Evolutionary conservation across 2,888 invertebrate genomes (phyloP), one percentile per base, ranked within the genome.

Genomic region (Dryocosmus kuriphilus): DNA sequence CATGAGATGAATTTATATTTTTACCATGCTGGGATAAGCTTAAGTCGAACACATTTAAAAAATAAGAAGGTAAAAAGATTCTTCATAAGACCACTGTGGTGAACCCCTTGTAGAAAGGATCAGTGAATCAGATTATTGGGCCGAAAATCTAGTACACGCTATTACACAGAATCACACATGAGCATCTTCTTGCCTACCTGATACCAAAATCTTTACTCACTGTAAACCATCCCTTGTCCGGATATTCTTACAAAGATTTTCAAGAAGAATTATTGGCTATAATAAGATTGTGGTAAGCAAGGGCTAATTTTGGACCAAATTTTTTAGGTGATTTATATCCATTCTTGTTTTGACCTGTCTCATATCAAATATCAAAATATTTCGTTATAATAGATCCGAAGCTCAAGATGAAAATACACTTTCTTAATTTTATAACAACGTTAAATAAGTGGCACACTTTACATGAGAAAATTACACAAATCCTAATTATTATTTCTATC

Each of bases 41-140:
- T n/a, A 2, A 51, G n/a, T 6, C 7, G 51, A n/a, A 51, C 7
- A 51, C 51, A 57, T 24, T 14, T 57, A 24, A 57, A 57, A 57
- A n/a, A 3, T 57, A 22, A 24, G 24, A 14, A 57, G 24, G 57
- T 24, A 57, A 24, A 57, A 8, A 57, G 57, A 57, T 57, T 24
- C 57, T 57, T 57, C 24, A 24, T 57, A 14, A 57, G 22, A 24
- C 30, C 46, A 30, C 19, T 51, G 71, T 19, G 41, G 27, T 24
- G 30, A 51, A 30, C 24, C 46, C 46, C 71, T 71, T 71, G 51
- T 51, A 71, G n/a, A 27, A 71, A 46, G 51, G 46, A 71, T 71
- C 71, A 46, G 41, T 27, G 67, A 19, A 67, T 67, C 67, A 27
- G 71, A 46, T 71, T n/a, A n/a, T 71, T 51, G 46, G 27, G n/a